These are phyloP conservation scores for Leptopilina clavipes DNA, from an alignment of 1,140 invertebrate species.

Conservation along the genomic window DNA sequence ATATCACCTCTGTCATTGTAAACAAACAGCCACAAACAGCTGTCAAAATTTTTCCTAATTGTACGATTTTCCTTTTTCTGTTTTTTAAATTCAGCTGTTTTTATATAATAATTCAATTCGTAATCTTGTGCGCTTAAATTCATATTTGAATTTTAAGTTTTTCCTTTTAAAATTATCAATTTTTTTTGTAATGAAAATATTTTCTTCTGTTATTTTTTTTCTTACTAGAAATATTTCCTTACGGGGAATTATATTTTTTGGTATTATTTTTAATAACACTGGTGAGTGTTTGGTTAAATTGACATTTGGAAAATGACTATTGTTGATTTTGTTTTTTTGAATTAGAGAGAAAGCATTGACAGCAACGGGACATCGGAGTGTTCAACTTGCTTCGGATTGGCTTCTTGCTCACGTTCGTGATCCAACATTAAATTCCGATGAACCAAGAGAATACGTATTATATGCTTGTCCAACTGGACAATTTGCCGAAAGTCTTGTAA, in stretches of 20 bases:
- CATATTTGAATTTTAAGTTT: too few species aligned
- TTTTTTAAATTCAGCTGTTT: not conserved
- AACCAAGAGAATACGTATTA: slow-evolving; percentile 88
- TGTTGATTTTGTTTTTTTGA: slow-evolving; percentile 9
- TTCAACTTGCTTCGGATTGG: slow-evolving; percentile 93
- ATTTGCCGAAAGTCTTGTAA: slow-evolving; percentile 81
- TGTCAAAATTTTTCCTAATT: slow-evolving; percentile 55
- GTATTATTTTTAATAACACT: too few species aligned
- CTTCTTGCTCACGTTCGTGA: slow-evolving; percentile 91
- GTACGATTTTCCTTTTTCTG: not conserved
- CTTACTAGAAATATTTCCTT: too few species aligned
- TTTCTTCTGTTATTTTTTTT: too few species aligned
- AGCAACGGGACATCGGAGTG: slow-evolving; percentile 90
- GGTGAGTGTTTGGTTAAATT: too few species aligned
- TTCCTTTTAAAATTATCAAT: too few species aligned
- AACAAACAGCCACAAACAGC: slow-evolving; percentile 68
- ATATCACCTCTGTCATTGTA: slow-evolving; percentile 47
- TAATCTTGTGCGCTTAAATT: too few species aligned
- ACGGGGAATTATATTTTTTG: too few species aligned
- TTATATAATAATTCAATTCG: too few species aligned
- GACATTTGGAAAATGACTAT: too few species aligned
- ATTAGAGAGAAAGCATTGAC: slow-evolving; percentile 89
- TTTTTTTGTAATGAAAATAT: too few species aligned
- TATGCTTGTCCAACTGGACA: slow-evolving; percentile 89
- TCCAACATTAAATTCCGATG: slow-evolving; percentile 82